Evolutionary conservation across 2,797 vertebrate species (phyloP).

Genomic region (Cirrhinus molitorella): DNA sequence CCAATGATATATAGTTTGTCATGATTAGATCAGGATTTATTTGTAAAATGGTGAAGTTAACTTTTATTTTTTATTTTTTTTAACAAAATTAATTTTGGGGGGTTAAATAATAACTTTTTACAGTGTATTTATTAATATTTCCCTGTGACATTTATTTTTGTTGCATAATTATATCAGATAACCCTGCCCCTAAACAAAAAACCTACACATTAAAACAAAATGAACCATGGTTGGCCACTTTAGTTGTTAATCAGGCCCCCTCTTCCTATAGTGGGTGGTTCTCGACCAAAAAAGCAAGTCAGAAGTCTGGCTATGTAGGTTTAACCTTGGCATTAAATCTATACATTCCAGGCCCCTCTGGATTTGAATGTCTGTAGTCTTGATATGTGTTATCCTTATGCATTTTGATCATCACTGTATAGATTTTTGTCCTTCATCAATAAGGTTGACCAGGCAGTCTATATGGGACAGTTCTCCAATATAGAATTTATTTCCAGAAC

Average conservation of each 20-base stretch:
- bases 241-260: background rate
- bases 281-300: background rate
- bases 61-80: too few relatives aligned
- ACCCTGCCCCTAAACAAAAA: background rate
- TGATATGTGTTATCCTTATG: conserved; percentile 51
- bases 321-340: background rate
- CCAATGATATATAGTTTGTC: too few relatives aligned
- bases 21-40: too few relatives aligned
- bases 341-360: background rate
- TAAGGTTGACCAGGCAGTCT: conserved; percentile 59
- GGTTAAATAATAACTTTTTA: too few relatives aligned
- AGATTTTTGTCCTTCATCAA: conserved; percentile 53
- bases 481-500: conserved; percentile 57
- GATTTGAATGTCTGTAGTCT: conserved; percentile 25
- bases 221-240: background rate
- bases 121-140: background rate
- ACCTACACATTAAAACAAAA: background rate
- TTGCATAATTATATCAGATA: background rate
- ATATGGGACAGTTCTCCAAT: conserved; percentile 59
- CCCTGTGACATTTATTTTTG: background rate
- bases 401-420: conserved; percentile 52
- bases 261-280: background rate
- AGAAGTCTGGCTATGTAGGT: background rate
- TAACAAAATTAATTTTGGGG: too few relatives aligned
- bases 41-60: too few relatives aligned